Evolutionary conservation across 2,888 invertebrate species (phyloP).

Genomic region (Nesidiocoris tenuis): DNA sequence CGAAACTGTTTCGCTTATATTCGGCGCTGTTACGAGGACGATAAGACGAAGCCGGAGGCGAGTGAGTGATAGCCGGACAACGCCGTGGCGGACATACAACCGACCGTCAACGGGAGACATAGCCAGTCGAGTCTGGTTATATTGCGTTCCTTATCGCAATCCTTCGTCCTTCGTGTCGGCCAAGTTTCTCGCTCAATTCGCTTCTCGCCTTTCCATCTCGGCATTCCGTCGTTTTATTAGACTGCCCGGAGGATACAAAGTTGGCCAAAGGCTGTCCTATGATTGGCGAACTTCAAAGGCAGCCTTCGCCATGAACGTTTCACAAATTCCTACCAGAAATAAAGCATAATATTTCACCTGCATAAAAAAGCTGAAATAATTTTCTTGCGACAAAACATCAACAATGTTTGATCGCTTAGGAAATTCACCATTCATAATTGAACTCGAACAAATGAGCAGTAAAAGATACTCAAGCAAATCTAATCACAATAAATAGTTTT

Average conservation of each 20-base stretch:
- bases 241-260: neutral
- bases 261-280: neutral
- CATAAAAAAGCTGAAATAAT: too few relatives aligned
- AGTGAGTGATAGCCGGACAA: neutral
- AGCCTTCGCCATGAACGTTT: too few relatives aligned
- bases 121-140: neutral
- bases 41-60: neutral
- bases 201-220: neutral
- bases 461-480: too few relatives aligned
- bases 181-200: neutral
- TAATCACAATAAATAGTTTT: too few relatives aligned
- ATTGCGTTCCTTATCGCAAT: neutral
- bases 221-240: neutral
- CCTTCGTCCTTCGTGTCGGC: neutral
- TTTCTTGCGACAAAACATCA: too few relatives aligned
- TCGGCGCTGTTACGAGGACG: neutral
- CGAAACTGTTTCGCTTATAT: neutral
- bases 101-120: neutral
- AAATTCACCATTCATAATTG: too few relatives aligned
- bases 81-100: neutral
- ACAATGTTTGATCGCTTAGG: too few relatives aligned
- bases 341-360: too few relatives aligned
- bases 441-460: too few relatives aligned
- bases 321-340: too few relatives aligned
- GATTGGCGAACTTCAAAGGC: neutral